Evolutionary conservation across 2,797 vertebrate species (phyloP).

Genomic region (Pyrrhura leucotis): DNA sequence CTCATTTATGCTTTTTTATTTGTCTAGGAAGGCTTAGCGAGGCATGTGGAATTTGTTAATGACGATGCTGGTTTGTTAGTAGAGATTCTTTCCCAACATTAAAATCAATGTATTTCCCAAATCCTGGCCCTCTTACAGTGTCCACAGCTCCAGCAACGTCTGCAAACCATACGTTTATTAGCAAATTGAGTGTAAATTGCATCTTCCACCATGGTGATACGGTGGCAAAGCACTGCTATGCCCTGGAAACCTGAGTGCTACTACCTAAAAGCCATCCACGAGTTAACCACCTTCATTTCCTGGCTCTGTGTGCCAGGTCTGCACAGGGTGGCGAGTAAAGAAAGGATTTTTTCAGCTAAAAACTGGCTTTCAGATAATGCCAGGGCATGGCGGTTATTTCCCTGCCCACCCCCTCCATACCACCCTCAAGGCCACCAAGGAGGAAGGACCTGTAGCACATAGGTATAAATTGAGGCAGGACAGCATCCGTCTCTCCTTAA

Average conservation of each 20-base stretch:
- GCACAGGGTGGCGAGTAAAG: fast-evolving
- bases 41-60: slow-evolving; percentile 3
- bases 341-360: neutral
- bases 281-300: neutral
- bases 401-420: neutral
- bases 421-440: neutral
- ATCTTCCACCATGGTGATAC: neutral
- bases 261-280: neutral
- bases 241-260: neutral
- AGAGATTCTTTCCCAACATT: neutral
- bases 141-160: neutral
- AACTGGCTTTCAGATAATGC: neutral
- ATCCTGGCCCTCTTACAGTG: neutral
- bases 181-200: neutral
- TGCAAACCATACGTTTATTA: neutral
- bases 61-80: neutral
- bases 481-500: neutral
- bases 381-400: neutral
- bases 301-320: neutral
- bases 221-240: fast-evolving
- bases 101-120: neutral
- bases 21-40: neutral
- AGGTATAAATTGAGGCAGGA: neutral
- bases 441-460: neutral
- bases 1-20: neutral